Conservation (phyloP, 2,888 invertebrate species). For the Uropetala carovei region DNA sequence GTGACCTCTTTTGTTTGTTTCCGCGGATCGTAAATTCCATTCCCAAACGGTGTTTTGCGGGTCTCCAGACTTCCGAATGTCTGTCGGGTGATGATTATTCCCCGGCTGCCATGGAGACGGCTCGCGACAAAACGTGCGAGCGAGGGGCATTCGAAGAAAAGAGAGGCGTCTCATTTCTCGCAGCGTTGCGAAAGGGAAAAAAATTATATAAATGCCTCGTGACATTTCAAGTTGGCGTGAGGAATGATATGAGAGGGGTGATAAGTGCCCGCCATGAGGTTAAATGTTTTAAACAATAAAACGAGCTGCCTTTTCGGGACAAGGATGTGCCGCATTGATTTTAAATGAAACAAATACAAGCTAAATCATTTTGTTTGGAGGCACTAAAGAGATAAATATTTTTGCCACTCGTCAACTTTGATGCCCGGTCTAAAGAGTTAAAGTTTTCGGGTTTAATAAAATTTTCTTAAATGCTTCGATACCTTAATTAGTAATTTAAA, state of each 20-base stretch:
- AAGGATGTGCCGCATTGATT: too few species aligned
- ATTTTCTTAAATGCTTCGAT: too few species aligned
- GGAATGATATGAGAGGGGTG: not conserved
- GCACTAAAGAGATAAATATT: too few species aligned
- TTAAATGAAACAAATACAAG: too few species aligned
- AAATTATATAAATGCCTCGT: not conserved
- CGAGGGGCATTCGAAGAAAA: not conserved
- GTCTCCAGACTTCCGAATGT: not conserved
- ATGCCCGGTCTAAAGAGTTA: too few species aligned
- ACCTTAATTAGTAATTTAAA: too few species aligned
- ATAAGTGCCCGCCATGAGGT: not conserved
- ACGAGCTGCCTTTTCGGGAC: too few species aligned
- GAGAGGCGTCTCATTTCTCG: not conserved
- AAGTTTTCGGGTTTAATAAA: too few species aligned
- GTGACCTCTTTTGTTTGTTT: conserved; percentile 6
- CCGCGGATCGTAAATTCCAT: conserved; percentile 34
- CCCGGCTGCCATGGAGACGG: not conserved
- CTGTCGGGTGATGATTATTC: conserved; percentile 9
- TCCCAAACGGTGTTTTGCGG: not conserved
- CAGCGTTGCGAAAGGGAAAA: not conserved
- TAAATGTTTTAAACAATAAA: not conserved
- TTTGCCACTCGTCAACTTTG: too few species aligned
- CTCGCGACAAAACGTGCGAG: not conserved
- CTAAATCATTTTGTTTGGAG: too few species aligned
- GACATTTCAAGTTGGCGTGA: not conserved